A percentile compares a stretch with the other conserved stretches of the same genome.
phyloP scores from a whole-genome alignment of 2,113 vertebrate genomes.

The Burhinus bistriatus region DNA sequence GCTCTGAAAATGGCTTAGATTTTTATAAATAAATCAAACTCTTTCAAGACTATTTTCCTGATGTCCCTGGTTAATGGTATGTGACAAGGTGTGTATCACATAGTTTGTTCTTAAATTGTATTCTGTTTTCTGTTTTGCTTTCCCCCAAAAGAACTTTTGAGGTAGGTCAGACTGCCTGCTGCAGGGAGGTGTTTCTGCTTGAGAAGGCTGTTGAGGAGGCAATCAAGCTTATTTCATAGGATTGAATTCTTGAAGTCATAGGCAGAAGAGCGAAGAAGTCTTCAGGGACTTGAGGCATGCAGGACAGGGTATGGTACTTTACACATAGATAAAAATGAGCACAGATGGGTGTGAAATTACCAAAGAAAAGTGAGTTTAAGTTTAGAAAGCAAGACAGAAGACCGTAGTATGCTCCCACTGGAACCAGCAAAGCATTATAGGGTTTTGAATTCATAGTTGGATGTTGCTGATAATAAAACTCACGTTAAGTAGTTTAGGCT shows the following conservation, averaged over 20 bases:
- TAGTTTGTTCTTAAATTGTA: neutral
- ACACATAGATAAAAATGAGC: neutral
- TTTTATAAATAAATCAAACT: neutral
- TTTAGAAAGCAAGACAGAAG: neutral
- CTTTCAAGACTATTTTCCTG: neutral
- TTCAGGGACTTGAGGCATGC: neutral
- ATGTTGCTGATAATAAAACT: constrained; percentile 29
- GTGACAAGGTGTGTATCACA: neutral
- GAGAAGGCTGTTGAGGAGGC: neutral
- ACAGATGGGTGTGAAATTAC: neutral
- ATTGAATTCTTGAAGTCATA: neutral
- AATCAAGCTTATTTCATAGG: neutral
- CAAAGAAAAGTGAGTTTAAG: neutral
- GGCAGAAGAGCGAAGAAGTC: neutral
- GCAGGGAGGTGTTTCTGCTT: neutral
- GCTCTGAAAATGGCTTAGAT: neutral
- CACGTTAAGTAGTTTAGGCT: neutral
- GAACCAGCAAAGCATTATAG: neutral
- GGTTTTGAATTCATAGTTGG: neutral
- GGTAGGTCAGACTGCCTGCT: neutral
- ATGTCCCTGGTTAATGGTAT: neutral
- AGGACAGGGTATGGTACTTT: neutral
- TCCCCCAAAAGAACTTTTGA: neutral
- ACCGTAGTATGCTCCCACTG: neutral
- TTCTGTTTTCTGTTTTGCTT: neutral